phyloP scores from a whole-genome alignment of 2,113 vertebrate genomes.

The Piprites chloris region DNA sequence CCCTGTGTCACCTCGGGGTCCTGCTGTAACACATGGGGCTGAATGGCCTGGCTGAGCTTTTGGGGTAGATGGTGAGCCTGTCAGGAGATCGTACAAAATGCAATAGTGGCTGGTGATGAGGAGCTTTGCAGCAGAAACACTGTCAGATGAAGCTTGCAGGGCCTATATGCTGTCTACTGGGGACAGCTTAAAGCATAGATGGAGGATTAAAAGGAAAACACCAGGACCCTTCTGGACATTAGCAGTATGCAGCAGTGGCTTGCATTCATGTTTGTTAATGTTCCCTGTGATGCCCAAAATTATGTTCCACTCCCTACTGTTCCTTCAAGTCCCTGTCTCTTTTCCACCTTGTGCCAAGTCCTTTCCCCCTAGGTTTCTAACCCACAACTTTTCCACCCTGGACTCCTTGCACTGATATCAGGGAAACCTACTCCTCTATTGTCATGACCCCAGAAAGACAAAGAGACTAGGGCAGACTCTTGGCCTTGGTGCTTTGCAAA shows the following conservation, averaged over 20 bases:
- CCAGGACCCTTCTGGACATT: background rate
- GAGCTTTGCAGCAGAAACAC: background rate
- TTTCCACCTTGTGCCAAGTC: background rate
- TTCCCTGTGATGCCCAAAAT: background rate
- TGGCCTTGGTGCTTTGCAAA: background rate
- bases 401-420: background rate
- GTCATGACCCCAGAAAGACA: background rate
- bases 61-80: background rate
- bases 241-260: background rate
- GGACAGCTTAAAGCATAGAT: background rate
- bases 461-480: background rate
- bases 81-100: background rate
- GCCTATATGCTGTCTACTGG: background rate
- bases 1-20: too few relatives aligned
- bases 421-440: background rate
- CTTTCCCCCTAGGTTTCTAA: background rate
- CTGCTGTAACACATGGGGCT: background rate
- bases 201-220: background rate
- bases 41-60: background rate
- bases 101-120: accelerated
- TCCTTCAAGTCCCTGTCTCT: background rate
- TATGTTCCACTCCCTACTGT: background rate
- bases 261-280: background rate
- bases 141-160: background rate
- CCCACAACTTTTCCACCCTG: background rate